Conservation (phyloP, 2,888 invertebrate genomes). For the Emmelina monodactyla region DNA sequence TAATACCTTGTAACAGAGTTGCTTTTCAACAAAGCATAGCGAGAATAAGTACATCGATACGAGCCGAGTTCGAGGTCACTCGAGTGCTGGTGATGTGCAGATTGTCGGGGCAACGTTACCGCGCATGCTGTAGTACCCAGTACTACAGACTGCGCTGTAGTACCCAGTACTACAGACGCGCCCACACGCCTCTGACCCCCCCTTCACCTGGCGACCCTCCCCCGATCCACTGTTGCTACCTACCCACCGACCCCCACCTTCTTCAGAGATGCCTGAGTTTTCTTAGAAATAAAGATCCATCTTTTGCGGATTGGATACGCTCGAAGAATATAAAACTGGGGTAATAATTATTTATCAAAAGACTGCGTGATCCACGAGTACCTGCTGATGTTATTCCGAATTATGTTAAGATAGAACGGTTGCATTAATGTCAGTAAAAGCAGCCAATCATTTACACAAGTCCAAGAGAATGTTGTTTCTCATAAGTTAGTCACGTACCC, state of each 20-base stretch:
- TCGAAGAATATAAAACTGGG: not conserved
- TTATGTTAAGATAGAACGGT: no score
- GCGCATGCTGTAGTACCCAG: conserved; percentile 60
- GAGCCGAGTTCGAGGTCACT: conserved; percentile 42
- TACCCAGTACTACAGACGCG: conserved; percentile 62
- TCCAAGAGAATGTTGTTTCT: no score
- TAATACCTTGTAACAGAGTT: no score
- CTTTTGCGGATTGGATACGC: not conserved
- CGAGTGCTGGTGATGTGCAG: conserved; percentile 22
- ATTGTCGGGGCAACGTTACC: conserved; percentile 16
- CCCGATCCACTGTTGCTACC: conserved; percentile 35
- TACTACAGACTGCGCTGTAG: conserved; percentile 51
- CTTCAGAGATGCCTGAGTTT: not conserved
- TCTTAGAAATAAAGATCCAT: not conserved
- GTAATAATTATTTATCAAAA: not conserved
- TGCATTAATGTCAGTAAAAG: no score
- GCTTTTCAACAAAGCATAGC: no score
- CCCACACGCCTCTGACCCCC: conserved; percentile 53
- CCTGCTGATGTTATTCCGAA: not conserved
- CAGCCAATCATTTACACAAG: no score
- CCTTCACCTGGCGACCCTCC: conserved; percentile 20
- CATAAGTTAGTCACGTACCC: no score
- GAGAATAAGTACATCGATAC: no score
- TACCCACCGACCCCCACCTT: conserved; percentile 19
- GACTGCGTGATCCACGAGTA: no score